These are phyloP conservation scores for Microctonus hyperodae DNA, from an alignment of 2,888 invertebrate genomes.

Conservation along the genomic window DNA sequence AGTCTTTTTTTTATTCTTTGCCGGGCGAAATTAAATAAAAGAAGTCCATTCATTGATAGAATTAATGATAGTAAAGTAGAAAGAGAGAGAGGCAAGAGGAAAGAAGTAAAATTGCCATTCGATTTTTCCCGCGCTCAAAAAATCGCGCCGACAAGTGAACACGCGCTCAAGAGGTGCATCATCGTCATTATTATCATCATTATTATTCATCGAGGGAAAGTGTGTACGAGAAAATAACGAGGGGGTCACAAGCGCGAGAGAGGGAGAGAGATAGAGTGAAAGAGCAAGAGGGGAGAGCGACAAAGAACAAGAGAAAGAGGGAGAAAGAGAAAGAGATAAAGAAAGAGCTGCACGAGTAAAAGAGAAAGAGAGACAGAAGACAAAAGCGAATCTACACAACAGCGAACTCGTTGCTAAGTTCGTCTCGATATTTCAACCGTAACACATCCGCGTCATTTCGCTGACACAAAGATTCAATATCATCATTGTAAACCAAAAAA, in stretches of 20 bases:
- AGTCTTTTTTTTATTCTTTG: no score
- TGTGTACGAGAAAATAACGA: slow-evolving; percentile 13
- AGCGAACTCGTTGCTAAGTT: slow-evolving; percentile 16
- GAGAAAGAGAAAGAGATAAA: slow-evolving; percentile 24
- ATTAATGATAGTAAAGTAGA: no score
- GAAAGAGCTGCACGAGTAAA: slow-evolving; percentile 18
- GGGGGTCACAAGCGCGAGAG: not conserved
- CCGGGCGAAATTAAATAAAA: slow-evolving; percentile 26
- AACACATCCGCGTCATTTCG: slow-evolving; percentile 9
- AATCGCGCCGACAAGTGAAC: not conserved
- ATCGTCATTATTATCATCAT: not conserved
- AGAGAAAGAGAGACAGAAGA: slow-evolving; percentile 24
- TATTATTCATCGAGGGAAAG: slow-evolving; percentile 1
- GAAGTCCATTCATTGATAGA: slow-evolving; percentile 37
- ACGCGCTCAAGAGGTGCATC: not conserved
- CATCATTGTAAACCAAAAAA: not conserved
- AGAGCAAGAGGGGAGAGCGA: not conserved
- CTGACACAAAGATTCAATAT: slow-evolving; percentile 12
- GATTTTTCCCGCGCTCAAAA: slow-evolving; percentile 24
- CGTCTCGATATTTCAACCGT: slow-evolving; percentile 15
- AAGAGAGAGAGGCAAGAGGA: not conserved
- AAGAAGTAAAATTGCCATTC: not conserved
- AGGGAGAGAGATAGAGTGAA: not conserved
- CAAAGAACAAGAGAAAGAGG: slow-evolving; percentile 14
- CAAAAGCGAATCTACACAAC: slow-evolving; percentile 26